Percentiles rank a stretch among this genome's conserved stretches.
Conservation (phyloP, 2,797 vertebrate species). For the Danionella dracula region DNA sequence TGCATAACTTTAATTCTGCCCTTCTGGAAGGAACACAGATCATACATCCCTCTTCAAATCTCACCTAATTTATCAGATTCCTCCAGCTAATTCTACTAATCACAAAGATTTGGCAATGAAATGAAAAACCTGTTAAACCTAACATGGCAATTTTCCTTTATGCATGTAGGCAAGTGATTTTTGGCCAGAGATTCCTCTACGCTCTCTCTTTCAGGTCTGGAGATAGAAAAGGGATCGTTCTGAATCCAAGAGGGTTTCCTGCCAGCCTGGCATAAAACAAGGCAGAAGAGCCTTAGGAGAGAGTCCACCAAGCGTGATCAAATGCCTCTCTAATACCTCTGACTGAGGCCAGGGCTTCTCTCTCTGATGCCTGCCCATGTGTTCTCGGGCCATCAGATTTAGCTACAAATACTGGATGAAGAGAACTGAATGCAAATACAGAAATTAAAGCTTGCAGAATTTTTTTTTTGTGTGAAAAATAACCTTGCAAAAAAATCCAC, state of each 20-base stretch:
- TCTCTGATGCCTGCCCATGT: constrained; percentile 34
- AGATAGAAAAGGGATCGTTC: constrained; percentile 1
- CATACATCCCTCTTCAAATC: constrained; percentile 24
- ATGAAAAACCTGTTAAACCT: constrained; percentile 27
- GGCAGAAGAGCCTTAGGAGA: constrained; percentile 38
- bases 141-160: constrained; percentile 19
- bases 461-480: background rate
- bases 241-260: background rate
- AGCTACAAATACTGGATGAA: background rate
- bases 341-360: constrained; percentile 32
- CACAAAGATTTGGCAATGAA: constrained; percentile 27
- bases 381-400: constrained; percentile 9
- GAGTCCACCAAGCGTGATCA: constrained; percentile 38
- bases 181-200: constrained; percentile 18
- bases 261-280: constrained; percentile 28
- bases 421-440: background rate
- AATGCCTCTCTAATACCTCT: constrained; percentile 39
- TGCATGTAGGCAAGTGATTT: constrained; percentile 6
- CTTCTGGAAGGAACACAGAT: background rate
- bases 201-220: constrained; percentile 7
- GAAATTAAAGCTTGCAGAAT: background rate
- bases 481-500: no score
- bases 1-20: background rate
- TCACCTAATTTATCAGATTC: constrained; percentile 37
- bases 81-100: constrained; percentile 36